A percentile compares a stretch with the other conserved stretches of the same genome.
Evolutionary conservation across 2,113 vertebrate species (phyloP).

Genomic region (Ginglymostoma cirratum): DNA sequence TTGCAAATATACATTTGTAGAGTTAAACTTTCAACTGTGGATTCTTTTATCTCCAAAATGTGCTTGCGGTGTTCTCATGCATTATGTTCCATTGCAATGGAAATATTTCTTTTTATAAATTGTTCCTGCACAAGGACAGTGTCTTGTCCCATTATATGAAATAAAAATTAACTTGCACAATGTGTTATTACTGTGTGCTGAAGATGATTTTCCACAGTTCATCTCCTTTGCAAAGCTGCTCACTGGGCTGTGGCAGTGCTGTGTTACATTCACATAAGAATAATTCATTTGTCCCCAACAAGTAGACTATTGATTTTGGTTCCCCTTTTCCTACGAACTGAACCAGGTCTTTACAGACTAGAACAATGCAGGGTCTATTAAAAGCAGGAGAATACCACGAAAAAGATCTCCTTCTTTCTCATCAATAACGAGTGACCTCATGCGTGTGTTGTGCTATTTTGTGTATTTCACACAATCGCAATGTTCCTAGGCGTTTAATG

Average conservation of each 20-base stretch:
- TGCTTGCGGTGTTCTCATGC: neutral
- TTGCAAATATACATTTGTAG: neutral
- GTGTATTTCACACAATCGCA: constrained; percentile 35
- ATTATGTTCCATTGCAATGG: neutral
- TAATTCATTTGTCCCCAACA: constrained; percentile 70
- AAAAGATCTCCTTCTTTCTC: constrained; percentile 47
- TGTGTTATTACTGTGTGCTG: constrained; percentile 33
- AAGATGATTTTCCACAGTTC: constrained; percentile 43
- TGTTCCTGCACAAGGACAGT: constrained; percentile 33
- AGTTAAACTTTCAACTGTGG: constrained; percentile 22
- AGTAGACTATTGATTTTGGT: constrained; percentile 69
- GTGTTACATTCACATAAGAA: constrained; percentile 62
- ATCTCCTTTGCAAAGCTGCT: constrained; percentile 54
- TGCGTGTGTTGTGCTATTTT: constrained; percentile 41
- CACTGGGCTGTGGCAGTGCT: constrained; percentile 60
- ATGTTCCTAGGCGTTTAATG: constrained; percentile 34
- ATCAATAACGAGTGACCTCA: constrained; percentile 47
- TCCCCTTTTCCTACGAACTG: constrained; percentile 51
- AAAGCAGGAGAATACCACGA: constrained; percentile 39
- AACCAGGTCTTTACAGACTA: constrained; percentile 19
- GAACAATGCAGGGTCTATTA: constrained; percentile 28
- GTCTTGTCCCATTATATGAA: constrained; percentile 18
- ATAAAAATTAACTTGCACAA: constrained; percentile 35
- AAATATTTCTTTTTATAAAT: neutral
- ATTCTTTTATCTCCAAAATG: neutral